Conservation (phyloP, 1,140 invertebrate species). For the Caenorhabditis briggsae region DNA sequence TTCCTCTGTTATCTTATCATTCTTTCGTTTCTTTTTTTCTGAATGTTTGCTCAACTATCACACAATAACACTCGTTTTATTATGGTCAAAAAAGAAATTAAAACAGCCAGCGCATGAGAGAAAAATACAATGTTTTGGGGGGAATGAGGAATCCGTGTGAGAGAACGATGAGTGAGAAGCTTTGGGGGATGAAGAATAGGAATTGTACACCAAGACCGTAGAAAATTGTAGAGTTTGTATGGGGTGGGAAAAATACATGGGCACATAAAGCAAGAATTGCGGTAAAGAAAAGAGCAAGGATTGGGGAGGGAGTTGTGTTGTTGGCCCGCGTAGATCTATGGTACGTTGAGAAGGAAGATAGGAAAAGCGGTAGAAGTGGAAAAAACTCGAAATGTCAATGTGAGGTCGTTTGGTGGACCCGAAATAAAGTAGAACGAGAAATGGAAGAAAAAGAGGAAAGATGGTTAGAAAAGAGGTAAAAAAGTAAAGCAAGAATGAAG, state of each 20-base stretch:
- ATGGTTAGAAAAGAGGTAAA: background rate
- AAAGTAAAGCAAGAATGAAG: background rate
- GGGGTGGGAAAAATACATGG: slow-evolving; percentile 14
- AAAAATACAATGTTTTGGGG: slow-evolving; percentile 49
- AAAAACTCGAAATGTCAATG: slow-evolving; percentile 35
- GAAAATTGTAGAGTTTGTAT: background rate
- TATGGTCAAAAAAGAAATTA: background rate
- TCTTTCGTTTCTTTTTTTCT: background rate
- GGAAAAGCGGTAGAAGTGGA: background rate
- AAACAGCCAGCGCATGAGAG: background rate
- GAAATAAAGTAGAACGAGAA: background rate
- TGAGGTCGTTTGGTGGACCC: slow-evolving; percentile 49
- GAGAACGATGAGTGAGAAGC: slow-evolving; percentile 41
- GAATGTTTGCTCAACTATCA: background rate
- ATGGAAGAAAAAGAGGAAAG: background rate
- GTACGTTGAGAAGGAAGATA: background rate
- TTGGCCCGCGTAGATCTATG: slow-evolving; percentile 21
- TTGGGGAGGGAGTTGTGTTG: background rate
- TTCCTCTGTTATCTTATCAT: background rate
- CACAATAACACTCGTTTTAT: slow-evolving; percentile 24
- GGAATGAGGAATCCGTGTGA: slow-evolving; percentile 41
- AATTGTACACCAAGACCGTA: slow-evolving; percentile 29
- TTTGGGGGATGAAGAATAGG: background rate
- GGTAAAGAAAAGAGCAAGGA: background rate
- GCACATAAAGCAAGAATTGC: background rate